A percentile compares a stretch with the other conserved stretches of the same genome.
phyloP scores from a whole-genome alignment of 2,797 vertebrate species.

The Diceros bicornis region DNA sequence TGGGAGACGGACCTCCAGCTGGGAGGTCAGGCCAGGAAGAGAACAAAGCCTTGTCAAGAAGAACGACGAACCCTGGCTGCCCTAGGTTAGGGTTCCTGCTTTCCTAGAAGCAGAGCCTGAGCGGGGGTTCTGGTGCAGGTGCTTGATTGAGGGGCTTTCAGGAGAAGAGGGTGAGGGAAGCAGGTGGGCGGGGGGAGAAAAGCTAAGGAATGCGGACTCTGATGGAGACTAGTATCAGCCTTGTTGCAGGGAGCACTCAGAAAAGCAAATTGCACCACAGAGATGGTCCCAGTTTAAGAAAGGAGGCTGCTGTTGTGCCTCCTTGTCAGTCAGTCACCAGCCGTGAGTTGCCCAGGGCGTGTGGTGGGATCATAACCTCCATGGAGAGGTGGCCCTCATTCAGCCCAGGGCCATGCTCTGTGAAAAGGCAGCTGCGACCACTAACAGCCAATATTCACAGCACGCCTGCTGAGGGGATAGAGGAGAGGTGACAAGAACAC shows the following conservation, averaged over 20 bases:
- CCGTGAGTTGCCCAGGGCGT: neutral
- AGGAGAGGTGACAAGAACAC: no score
- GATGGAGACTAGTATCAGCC: neutral
- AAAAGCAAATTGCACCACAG: neutral
- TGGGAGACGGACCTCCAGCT: neutral
- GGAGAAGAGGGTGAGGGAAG: neutral
- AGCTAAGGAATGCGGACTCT: neutral
- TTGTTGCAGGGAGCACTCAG: no score
- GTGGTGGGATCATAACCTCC: neutral
- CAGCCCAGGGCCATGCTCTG: neutral
- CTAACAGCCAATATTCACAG: fast-evolving
- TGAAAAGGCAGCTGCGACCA: neutral
- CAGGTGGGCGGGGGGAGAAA: neutral
- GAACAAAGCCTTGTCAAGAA: neutral
- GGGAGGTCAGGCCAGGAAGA: neutral
- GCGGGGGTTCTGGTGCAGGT: neutral
- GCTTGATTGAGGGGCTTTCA: neutral
- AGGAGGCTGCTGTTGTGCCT: neutral
- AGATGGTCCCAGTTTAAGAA: neutral
- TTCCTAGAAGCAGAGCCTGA: neutral
- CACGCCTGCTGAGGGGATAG: no score
- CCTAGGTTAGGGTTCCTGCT: neutral
- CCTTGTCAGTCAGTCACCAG: neutral
- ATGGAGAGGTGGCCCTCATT: fast-evolving
- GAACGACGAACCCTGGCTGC: neutral